Percentiles rank a stretch among this genome's conserved stretches.
These are phyloP conservation scores for Pardosa pseudoannulata DNA, from an alignment of 2,888 invertebrate species.

Conservation along the genomic window DNA sequence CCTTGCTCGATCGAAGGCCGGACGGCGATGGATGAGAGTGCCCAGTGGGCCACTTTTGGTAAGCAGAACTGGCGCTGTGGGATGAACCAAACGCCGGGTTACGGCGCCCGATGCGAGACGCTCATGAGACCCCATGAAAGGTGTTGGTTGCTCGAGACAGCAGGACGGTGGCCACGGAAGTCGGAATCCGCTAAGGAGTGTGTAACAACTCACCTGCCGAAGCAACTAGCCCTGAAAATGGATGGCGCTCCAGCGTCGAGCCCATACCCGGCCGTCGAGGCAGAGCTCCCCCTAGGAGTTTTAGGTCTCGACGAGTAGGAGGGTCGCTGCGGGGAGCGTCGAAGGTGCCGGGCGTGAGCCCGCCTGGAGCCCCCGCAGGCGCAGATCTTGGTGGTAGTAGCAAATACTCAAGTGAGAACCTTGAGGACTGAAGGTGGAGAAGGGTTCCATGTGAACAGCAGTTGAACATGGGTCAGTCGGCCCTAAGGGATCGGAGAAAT, in stretches of 20 bases:
- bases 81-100: conserved; percentile 86
- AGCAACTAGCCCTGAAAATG: conserved; percentile 84
- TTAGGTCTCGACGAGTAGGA: conserved; percentile 80
- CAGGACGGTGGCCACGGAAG: conserved; percentile 87
- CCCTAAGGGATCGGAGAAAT: conserved; percentile 77
- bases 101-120: conserved; percentile 83
- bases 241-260: conserved; percentile 82
- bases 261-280: conserved; percentile 80
- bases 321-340: conserved; percentile 79
- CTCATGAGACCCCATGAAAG: conserved; percentile 82
- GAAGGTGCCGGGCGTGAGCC: conserved; percentile 82
- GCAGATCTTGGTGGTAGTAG: conserved; percentile 85
- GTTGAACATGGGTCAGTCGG: conserved; percentile 78
- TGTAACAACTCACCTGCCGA: conserved; percentile 81
- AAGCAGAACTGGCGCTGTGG: conserved; percentile 89
- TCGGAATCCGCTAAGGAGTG: conserved; percentile 84
- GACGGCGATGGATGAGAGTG: too few species aligned
- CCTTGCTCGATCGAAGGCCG: conserved; percentile 77
- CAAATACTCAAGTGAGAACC: conserved; percentile 83
- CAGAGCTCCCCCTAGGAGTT: conserved; percentile 81
- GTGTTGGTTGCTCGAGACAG: conserved; percentile 82
- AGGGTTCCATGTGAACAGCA: conserved; percentile 82
- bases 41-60: conserved; percentile 81
- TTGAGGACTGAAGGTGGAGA: conserved; percentile 75
- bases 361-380: conserved; percentile 79